phyloP scores from a whole-genome alignment of 2,888 invertebrate species.

The Maniola hyperantus region DNA sequence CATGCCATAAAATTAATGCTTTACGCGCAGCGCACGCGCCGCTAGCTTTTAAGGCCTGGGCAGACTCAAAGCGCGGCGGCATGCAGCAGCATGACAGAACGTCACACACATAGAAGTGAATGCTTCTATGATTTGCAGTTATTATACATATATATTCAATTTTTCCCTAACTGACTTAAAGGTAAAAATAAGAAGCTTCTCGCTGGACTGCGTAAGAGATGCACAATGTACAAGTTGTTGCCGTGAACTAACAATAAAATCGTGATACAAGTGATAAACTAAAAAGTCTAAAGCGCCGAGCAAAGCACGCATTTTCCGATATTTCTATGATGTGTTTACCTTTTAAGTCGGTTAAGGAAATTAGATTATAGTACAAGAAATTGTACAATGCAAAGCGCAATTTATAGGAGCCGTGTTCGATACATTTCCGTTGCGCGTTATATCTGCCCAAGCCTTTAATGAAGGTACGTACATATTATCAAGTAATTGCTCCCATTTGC shows the following conservation, averaged over 20 bases:
- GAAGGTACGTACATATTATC: conserved; percentile 16
- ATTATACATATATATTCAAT: too few species aligned
- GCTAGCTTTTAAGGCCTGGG: background rate
- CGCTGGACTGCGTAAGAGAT: too few species aligned
- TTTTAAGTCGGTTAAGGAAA: too few species aligned
- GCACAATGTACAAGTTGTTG: too few species aligned
- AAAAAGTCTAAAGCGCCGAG: too few species aligned
- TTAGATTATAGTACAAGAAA: too few species aligned
- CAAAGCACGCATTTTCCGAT: too few species aligned
- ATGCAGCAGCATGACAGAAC: background rate
- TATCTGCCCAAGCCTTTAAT: conserved; percentile 41
- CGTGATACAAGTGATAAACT: too few species aligned
- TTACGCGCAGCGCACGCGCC: conserved; percentile 56
- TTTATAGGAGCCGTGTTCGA: background rate
- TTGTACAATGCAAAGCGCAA: background rate
- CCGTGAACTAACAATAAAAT: too few species aligned
- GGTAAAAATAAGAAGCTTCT: too few species aligned
- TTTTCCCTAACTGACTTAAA: too few species aligned
- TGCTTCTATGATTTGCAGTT: background rate
- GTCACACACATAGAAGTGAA: background rate
- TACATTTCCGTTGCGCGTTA: background rate
- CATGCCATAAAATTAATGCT: conserved; percentile 67
- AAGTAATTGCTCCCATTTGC: conserved; percentile 70
- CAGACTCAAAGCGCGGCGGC: background rate
- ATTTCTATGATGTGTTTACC: too few species aligned